Percentiles rank a stretch among this genome's conserved stretches.
Evolutionary conservation across 1,140 invertebrate species (phyloP).

Genomic region (Melanaphis sacchari): DNA sequence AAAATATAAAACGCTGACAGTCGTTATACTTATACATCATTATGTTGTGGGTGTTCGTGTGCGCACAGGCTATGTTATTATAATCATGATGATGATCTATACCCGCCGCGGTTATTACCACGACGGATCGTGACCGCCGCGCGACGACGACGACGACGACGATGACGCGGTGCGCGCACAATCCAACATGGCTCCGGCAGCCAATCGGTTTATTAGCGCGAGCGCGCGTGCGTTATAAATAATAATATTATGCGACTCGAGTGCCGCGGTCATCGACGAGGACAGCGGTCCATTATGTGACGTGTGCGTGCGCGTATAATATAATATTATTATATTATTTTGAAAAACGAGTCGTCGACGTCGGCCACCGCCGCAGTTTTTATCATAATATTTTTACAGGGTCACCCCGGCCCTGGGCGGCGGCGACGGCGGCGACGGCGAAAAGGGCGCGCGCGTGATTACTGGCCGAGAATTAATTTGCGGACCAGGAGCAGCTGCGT

Average conservation of each 20-base stretch:
- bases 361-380: neutral
- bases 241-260: constrained; percentile 15
- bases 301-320: neutral
- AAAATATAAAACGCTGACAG: too few relatives aligned
- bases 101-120: neutral
- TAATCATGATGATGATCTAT: neutral
- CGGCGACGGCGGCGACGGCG: neutral
- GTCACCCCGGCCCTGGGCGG: neutral
- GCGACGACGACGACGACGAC: neutral
- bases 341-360: neutral
- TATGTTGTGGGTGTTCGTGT: neutral
- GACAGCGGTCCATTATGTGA: constrained; percentile 14
- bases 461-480: constrained; percentile 47
- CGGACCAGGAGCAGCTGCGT: constrained; percentile 35
- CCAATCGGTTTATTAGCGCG: constrained; percentile 45
- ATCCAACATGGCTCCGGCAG: constrained; percentile 41
- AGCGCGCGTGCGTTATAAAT: constrained; percentile 5
- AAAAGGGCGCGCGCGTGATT: constrained; percentile 25
- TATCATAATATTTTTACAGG: constrained; percentile 49
- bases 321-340: neutral
- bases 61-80: neutral
- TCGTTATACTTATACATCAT: too few relatives aligned
- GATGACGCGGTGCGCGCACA: neutral
- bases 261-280: constrained; percentile 5
- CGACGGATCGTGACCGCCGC: neutral